Evolutionary conservation across 1,140 invertebrate species (phyloP), one percentile per base, ranked within the genome.

Genomic region (Plectrocnemia conspersa): DNA sequence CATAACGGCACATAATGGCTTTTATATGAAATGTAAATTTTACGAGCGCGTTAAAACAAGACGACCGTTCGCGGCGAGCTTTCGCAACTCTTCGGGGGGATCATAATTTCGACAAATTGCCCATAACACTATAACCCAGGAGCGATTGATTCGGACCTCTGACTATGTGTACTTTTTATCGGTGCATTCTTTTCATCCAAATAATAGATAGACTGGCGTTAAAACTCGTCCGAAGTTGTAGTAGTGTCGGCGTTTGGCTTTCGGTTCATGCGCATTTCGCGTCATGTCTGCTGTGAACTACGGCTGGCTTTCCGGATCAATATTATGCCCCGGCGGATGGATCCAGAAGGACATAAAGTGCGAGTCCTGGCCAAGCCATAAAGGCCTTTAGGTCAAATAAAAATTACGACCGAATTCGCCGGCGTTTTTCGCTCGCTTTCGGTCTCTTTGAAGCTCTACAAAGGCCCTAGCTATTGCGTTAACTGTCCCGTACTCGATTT

Each of bases 221-320:
- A 38, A 50, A 50, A 38, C 47, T 32, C 47, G 21, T n/a, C n/a
- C n/a, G n/a, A n/a, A n/a, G n/a, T n/a, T n/a, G n/a, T n/a, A n/a
- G n/a, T n/a, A n/a, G n/a, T 29, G 7, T 29, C 36, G 24, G 46
- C 38, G 46, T 13, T 13, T 11, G 40, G 40, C 19, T 5, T 16
- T 42, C 38, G 32, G 58, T 59, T 48, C 54, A 56, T 60, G 58
- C 58, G 58, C 58, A 56, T 50, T 60, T 47, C 35, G 18, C 44
- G 33, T 53, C 32, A 49, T 54, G 44, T 52, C 38, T 54, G 29
- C 35, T 25, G 21, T 25, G 33, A 42, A 21, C 21, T 52, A 32
- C 9, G 45, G 52, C 41, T 38, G 52, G 52, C 55, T 57, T 57
- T 53, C 55, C 55, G 59, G 59, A 61, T 61, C 59, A 61, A 61